Evolutionary conservation across 2,113 vertebrate species (phyloP).

Genomic region (Datnioides undecimradiatus): DNA sequence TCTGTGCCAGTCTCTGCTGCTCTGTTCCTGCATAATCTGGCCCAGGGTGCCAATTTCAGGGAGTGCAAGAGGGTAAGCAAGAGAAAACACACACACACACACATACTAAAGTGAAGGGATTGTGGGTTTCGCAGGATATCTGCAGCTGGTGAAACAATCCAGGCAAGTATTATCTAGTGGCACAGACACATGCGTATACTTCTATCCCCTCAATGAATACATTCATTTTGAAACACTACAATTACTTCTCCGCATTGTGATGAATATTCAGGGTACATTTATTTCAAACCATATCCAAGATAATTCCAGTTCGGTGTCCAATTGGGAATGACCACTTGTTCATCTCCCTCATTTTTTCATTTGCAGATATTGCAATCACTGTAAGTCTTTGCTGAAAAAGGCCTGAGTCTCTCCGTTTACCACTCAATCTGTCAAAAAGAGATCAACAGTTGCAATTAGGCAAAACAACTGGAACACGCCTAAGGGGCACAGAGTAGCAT

Average conservation of each 20-base stretch:
- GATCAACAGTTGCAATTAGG: neutral
- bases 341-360: neutral
- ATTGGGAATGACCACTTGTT: neutral
- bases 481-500: neutral
- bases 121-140: slow-evolving; percentile 16
- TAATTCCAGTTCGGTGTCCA: neutral
- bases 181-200: slow-evolving; percentile 24
- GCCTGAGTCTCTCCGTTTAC: neutral
- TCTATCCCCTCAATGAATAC: slow-evolving; percentile 18
- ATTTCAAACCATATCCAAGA: neutral
- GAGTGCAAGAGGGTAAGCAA: neutral
- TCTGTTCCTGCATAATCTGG: slow-evolving; percentile 44
- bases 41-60: slow-evolving; percentile 7
- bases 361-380: neutral
- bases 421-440: neutral
- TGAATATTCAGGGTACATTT: neutral
- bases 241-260: neutral
- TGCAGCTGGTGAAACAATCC: slow-evolving; percentile 31
- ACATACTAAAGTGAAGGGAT: slow-evolving; percentile 7
- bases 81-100: slow-evolving; percentile 23
- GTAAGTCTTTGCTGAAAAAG: neutral
- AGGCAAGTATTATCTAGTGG: slow-evolving; percentile 40
- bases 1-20: slow-evolving; percentile 37
- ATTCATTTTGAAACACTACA: slow-evolving; percentile 16
- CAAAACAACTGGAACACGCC: neutral